Conservation (phyloP, 2,113 vertebrate species). For the rat (Rattus norvegicus) region GRCr8 NC_086024.1:38488001-38488500, state of each 20-base stretch:
- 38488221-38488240: constrained; percentile 24
- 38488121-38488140: constrained; percentile 77
- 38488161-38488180: constrained; percentile 81
- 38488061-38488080: neutral
- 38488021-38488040: neutral
- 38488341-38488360: constrained; percentile 18
- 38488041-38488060: constrained; percentile 22
- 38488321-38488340: neutral
- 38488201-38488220: constrained; percentile 67
- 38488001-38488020: neutral
- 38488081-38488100: constrained; percentile 20
- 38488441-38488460: neutral
- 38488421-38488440: neutral
- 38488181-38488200: constrained; percentile 72
- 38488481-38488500: neutral
- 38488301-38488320: constrained; percentile 26
- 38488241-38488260: constrained; percentile 64
- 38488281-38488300: constrained; percentile 64
- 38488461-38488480: neutral
- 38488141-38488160: constrained; percentile 71
- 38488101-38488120: constrained; percentile 73
- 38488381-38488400: neutral
- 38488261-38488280: constrained; percentile 67
- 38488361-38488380: constrained; percentile 54
- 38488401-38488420: neutral